Evolutionary conservation across 2,113 vertebrate genomes (phyloP).

Genomic region (Leiothrix lutea): DNA sequence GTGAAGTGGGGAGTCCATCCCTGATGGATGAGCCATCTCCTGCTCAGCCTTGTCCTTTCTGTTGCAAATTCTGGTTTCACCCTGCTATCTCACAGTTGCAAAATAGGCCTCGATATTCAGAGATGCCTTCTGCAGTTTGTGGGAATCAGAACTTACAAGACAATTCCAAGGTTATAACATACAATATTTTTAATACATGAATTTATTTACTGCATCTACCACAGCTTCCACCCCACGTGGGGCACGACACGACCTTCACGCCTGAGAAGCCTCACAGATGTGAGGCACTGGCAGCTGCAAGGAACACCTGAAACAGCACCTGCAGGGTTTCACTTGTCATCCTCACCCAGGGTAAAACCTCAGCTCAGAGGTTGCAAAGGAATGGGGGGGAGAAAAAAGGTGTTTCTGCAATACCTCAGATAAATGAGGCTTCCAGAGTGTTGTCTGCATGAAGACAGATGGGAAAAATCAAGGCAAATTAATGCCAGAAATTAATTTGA

Average conservation of each 20-base stretch:
- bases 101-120: too few species aligned
- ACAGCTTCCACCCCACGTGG: accelerated
- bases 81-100: too few species aligned
- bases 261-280: background rate
- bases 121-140: too few species aligned
- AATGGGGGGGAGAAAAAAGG: accelerated
- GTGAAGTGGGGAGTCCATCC: too few species aligned
- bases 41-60: too few species aligned
- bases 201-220: too few species aligned
- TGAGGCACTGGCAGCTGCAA: background rate
- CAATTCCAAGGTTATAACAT: too few species aligned
- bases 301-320: too few species aligned
- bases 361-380: accelerated
- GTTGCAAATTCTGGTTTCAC: too few species aligned
- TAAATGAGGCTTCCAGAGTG: background rate
- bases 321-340: background rate
- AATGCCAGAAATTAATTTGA: background rate
- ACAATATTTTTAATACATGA: too few species aligned
- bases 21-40: too few species aligned
- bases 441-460: background rate
- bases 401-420: background rate
- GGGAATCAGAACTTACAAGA: too few species aligned
- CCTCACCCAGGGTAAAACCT: background rate
- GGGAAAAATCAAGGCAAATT: background rate
- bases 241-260: accelerated